Base-by-base conservation (phyloP, 1,140 invertebrate genomes). In the Psilanteris sp. region DNA sequence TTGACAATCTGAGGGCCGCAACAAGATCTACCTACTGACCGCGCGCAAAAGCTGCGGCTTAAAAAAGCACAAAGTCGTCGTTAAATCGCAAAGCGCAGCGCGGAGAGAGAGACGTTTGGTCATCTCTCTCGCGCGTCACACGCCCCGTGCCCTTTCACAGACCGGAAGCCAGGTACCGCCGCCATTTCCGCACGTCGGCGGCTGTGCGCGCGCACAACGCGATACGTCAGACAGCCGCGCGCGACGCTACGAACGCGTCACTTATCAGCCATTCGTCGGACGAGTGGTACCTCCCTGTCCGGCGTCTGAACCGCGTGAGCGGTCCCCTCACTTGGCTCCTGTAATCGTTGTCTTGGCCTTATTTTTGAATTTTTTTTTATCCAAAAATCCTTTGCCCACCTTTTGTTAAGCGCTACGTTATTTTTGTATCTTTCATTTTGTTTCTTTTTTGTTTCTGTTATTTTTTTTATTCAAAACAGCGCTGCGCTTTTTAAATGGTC, bases 1-100 rank as follows among this genome's bases (percentile, higher is more conserved):
- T 52, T 66, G 41, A 57, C 68, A 83, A 61, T 74, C 73, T 80
- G 81, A 81, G 64, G 67, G 27, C 16, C 48, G 57, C 48, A 54
- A 26, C 48, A 39, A 37, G 77, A 79, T 74, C 72, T 72, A 76
- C 77, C 81, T 78, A 74, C 72, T 62, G 79, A 84, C 81, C 80
- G 81, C 79, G 78, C 80, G 82, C 78, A 78, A 78, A 79, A n/a
- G n/a, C 77, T 82, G 80, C 76, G 73, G 44, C 80, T 78, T 67
- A 70, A 72, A 71, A 68, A 54, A 57, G 75, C n/a, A n/a, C n/a
- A n/a, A n/a, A n/a, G n/a, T n/a, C 61, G 68, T 68, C 29, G 4
- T 1, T 32, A 14, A 4, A 3, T 50, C 18, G 10, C 15, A 48
- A 57, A 41, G 41, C 22, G 7, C 18, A 14, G 6, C 8, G 9